Evolutionary conservation across 2,797 vertebrate species (phyloP).

Genomic region (Propithecus deckenii): DNA sequence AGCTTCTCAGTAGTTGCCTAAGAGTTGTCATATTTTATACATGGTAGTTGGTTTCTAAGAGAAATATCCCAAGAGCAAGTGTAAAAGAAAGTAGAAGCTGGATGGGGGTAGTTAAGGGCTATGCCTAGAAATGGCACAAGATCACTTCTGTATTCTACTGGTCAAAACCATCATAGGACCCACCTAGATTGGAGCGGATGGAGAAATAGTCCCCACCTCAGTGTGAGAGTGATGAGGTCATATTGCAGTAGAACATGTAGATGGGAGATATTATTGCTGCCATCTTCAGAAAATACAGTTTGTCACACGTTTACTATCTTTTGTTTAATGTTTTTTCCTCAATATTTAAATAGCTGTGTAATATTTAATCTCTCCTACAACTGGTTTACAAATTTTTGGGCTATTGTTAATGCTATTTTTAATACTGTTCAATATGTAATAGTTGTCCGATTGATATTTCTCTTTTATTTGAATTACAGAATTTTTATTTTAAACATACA

Average conservation of each 20-base stretch:
- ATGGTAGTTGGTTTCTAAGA: background rate
- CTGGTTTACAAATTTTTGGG: background rate
- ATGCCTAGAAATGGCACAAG: background rate
- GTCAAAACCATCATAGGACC: background rate
- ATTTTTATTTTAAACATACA: conserved; percentile 12
- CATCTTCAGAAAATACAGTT: background rate
- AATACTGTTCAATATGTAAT: background rate
- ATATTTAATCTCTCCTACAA: background rate
- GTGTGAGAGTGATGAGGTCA: background rate
- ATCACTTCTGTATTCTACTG: background rate
- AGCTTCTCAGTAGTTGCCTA: background rate
- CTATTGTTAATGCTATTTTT: background rate
- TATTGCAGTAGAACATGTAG: background rate
- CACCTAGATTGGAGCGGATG: background rate
- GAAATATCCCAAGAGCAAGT: background rate
- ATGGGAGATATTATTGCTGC: background rate
- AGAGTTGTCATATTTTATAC: background rate
- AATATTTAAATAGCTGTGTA: background rate
- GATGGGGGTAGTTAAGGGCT: background rate
- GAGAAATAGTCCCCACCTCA: background rate
- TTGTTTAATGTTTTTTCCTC: background rate
- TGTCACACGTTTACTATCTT: background rate
- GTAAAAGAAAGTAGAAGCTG: background rate
- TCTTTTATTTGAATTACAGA: background rate
- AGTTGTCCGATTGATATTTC: background rate